Evolutionary conservation across 2,113 vertebrate species (phyloP).

Genomic region (Oncorhynchus tshawytscha): DNA sequence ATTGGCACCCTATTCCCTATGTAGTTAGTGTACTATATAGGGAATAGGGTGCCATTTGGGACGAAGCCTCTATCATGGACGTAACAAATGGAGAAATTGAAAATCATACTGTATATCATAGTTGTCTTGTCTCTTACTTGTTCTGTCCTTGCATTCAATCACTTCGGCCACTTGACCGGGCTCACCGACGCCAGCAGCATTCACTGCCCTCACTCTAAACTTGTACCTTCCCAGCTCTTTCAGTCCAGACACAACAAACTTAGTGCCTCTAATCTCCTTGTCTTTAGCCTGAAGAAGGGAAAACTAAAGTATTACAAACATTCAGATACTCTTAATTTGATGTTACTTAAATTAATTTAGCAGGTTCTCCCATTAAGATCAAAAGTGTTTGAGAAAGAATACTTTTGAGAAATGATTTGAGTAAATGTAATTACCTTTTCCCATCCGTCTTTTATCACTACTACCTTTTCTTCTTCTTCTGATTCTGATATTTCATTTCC

Average conservation of each 20-base stretch:
- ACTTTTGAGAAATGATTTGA: background rate
- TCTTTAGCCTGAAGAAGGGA: conserved; percentile 85
- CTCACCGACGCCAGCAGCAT: conserved; percentile 89
- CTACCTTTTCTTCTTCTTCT: conserved; percentile 53
- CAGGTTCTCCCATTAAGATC: too few relatives aligned
- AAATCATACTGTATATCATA: conserved; percentile 3
- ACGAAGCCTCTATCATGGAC: background rate
- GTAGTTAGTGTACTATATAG: background rate
- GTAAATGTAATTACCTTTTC: conserved; percentile 75
- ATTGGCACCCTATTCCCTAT: too few relatives aligned
- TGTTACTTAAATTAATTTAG: too few relatives aligned
- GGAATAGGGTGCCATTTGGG: background rate
- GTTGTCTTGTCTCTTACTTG: conserved; percentile 77
- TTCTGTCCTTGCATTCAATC: conserved; percentile 94
- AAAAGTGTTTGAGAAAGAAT: background rate
- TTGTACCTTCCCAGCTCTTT: conserved; percentile 92
- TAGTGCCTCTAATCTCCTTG: conserved; percentile 94
- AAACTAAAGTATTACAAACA: background rate
- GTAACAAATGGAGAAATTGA: background rate
- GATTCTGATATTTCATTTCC: conserved; percentile 55
- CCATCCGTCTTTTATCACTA: conserved; percentile 86
- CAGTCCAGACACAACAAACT: conserved; percentile 87
- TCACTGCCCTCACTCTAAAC: conserved; percentile 93
- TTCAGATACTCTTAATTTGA: background rate
- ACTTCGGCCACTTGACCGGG: conserved; percentile 89